A percentile compares a stretch with the other conserved stretches of the same genome.
Conservation (phyloP, 2,797 vertebrate genomes). For the Eidolon dupreanum region DNA sequence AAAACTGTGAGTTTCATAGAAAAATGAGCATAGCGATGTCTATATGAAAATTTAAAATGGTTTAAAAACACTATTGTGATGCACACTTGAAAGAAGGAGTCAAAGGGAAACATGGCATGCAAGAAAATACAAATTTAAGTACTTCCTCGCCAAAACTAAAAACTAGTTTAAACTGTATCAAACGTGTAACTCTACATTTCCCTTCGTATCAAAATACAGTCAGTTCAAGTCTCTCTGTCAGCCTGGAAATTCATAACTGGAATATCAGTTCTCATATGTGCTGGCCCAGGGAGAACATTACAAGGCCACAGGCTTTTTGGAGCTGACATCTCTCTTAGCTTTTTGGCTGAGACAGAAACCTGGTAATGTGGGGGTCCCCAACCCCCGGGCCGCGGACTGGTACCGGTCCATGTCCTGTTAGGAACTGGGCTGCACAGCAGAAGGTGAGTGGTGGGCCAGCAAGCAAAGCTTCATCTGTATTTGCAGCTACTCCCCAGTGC, state of each 20-base stretch:
- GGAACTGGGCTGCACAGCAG: too few relatives aligned
- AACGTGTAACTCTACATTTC: background rate
- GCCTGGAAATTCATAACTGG: background rate
- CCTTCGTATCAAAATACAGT: background rate
- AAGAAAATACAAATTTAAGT: background rate
- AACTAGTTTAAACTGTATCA: background rate
- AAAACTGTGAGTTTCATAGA: background rate
- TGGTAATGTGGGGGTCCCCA: too few relatives aligned
- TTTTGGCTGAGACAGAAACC: background rate
- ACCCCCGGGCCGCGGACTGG: too few relatives aligned
- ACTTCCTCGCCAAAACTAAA: background rate
- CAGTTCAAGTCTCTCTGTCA: background rate
- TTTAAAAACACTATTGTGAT: background rate
- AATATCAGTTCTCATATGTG: background rate
- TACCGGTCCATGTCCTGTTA: too few relatives aligned
- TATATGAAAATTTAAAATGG: conserved; percentile 15
- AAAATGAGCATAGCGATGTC: background rate
- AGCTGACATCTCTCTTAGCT: background rate
- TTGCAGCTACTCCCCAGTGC: too few relatives aligned
- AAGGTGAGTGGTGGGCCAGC: too few relatives aligned
- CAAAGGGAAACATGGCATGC: background rate
- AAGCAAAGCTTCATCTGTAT: too few relatives aligned
- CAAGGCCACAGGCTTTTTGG: background rate
- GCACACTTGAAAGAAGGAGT: background rate
- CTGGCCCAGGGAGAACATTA: background rate